A percentile compares a stretch with the other conserved stretches of the same genome.
These are phyloP conservation scores for Drosophila repleta DNA, from an alignment of 1,140 invertebrate genomes.

Conservation along the genomic window DNA sequence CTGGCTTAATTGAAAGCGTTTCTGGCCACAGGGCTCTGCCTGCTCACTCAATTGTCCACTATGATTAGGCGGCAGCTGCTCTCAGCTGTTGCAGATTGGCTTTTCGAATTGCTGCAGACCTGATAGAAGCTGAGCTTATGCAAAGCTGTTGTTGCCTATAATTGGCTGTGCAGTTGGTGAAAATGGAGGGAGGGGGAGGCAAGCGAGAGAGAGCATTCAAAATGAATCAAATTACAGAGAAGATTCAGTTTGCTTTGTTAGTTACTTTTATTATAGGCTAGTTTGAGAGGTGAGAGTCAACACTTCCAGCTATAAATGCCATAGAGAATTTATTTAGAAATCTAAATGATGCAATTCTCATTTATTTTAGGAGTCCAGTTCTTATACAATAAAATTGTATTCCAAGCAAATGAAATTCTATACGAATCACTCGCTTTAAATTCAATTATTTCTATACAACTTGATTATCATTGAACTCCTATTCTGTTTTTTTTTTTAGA, in stretches of 20 bases:
- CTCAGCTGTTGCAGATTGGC: conserved; percentile 19
- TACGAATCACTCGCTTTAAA: too few relatives aligned
- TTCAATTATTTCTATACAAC: too few relatives aligned
- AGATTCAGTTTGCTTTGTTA: too few relatives aligned
- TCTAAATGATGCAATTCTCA: too few relatives aligned
- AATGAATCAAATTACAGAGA: not conserved
- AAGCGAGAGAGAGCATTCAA: not conserved
- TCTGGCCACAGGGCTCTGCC: not conserved
- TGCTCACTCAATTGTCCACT: conserved; percentile 52
- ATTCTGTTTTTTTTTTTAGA: not conserved
- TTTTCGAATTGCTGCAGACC: conserved; percentile 11
- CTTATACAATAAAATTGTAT: too few relatives aligned
- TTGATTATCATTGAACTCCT: conserved; percentile 34
- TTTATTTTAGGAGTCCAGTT: too few relatives aligned
- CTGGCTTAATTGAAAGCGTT: conserved; percentile 61
- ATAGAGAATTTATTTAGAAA: too few relatives aligned
- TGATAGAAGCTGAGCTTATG: conserved; percentile 3
- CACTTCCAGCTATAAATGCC: too few relatives aligned
- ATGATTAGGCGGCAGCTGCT: conserved; percentile 42
- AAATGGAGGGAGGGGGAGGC: not conserved
- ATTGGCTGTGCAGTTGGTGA: not conserved
- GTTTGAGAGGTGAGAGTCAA: not conserved
- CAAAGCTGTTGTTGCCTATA: conserved; percentile 3
- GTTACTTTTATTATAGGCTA: too few relatives aligned
- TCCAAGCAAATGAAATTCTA: too few relatives aligned